phyloP scores from a whole-genome alignment of 2,113 vertebrate genomes.

The Peromyscus californicus region DNA sequence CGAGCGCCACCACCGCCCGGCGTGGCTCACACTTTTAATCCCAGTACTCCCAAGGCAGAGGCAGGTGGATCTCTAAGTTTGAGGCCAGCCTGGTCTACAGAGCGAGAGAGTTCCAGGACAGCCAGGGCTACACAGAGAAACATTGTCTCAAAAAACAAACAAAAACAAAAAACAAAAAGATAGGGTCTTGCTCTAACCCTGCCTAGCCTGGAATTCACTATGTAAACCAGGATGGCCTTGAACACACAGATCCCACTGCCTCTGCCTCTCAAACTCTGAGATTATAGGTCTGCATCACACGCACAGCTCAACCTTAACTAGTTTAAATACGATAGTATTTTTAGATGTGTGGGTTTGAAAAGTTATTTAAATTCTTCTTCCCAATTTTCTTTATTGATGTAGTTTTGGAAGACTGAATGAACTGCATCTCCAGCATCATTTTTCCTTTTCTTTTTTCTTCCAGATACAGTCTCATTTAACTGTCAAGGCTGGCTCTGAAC shows the following conservation, averaged over 20 bases:
- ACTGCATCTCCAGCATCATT: background rate
- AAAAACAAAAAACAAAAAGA: background rate
- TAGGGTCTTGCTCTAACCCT: background rate
- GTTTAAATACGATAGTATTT: background rate
- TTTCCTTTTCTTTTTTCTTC: background rate
- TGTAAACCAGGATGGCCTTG: background rate
- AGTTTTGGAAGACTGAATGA: background rate
- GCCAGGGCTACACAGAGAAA: too few species aligned
- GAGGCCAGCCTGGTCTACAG: too few species aligned
- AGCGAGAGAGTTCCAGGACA: too few species aligned
- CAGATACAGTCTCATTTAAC: background rate
- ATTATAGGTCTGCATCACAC: background rate
- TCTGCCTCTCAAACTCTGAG: background rate
- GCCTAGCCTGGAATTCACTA: background rate
- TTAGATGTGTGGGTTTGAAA: background rate
- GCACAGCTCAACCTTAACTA: background rate
- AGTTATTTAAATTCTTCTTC: background rate
- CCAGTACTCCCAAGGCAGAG: too few species aligned
- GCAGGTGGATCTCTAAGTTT: too few species aligned
- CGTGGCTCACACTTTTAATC: too few species aligned
- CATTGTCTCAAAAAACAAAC: background rate
- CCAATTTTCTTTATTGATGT: background rate
- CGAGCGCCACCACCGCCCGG: too few species aligned
- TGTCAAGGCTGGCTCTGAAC: background rate
- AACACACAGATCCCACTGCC: background rate